Evolutionary conservation across 2,888 invertebrate species (phyloP).

Genomic region (Leucozona laternaria): DNA sequence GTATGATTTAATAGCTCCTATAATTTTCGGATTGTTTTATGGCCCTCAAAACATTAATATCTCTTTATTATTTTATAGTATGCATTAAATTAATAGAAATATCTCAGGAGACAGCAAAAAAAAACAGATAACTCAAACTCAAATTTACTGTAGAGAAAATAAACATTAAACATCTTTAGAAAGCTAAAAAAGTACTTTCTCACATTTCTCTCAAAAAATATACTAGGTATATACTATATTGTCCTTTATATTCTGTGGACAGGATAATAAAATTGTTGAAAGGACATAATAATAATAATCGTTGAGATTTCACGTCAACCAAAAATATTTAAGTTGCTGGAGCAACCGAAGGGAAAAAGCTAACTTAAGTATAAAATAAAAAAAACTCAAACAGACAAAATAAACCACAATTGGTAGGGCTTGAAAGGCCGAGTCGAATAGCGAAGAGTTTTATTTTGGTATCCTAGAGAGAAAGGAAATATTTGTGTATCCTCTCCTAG

Average conservation of each 20-base stretch:
- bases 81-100: not conserved
- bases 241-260: not conserved
- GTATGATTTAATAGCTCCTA: too few relatives aligned
- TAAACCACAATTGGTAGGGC: not conserved
- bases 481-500: constrained; percentile 1
- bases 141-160: not conserved
- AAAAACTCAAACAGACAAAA: not conserved
- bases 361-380: not conserved
- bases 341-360: not conserved
- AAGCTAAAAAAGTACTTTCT: not conserved
- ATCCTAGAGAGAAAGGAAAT: constrained; percentile 11
- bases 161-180: constrained; percentile 4
- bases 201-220: not conserved
- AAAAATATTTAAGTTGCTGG: constrained; percentile 29
- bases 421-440: constrained; percentile 7
- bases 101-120: not conserved
- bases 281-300: constrained; percentile 53
- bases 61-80: not conserved
- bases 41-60: not conserved
- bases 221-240: not conserved
- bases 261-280: constrained; percentile 55
- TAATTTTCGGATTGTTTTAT: too few relatives aligned
- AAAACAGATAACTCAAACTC: not conserved
- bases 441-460: constrained; percentile 17
- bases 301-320: constrained; percentile 49